These are phyloP conservation scores for Salvator merianae DNA, from an alignment of 2,113 vertebrate genomes.

Conservation along the genomic window DNA sequence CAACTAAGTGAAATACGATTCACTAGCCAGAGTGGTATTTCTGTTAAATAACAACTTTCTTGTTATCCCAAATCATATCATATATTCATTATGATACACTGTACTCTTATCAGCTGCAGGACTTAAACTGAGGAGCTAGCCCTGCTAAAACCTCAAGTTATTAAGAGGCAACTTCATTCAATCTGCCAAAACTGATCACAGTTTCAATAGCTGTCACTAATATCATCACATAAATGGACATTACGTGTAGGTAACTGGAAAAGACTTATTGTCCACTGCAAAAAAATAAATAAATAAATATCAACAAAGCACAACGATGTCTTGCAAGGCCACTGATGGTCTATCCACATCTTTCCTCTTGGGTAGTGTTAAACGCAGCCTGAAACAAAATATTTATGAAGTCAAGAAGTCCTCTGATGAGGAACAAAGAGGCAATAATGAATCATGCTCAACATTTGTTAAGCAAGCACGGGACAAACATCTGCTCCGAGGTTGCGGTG, in stretches of 20 bases:
- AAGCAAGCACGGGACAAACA: slow-evolving; percentile 76
- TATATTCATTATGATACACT: no score
- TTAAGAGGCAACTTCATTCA: neutral
- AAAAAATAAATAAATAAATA: no score
- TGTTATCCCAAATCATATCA: no score
- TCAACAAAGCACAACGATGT: slow-evolving; percentile 49
- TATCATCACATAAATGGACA: neutral
- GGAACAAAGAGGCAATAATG: slow-evolving; percentile 59
- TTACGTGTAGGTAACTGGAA: neutral
- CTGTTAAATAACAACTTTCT: no score
- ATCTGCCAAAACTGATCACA: neutral
- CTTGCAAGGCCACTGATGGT: neutral
- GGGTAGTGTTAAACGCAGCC: slow-evolving; percentile 73
- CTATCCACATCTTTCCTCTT: slow-evolving; percentile 29
- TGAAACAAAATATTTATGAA: slow-evolving; percentile 67
- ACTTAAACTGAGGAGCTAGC: neutral
- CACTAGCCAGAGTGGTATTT: no score
- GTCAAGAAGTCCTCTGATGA: slow-evolving; percentile 55
- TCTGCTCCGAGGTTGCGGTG: slow-evolving; percentile 73
- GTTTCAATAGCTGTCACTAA: neutral
- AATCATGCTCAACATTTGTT: slow-evolving; percentile 71
- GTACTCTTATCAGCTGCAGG: no score
- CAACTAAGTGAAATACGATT: no score
- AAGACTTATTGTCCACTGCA: neutral
- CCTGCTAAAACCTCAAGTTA: neutral